Conservation (phyloP, 2,113 vertebrate species). For the Mesitornis unicolor region DNA sequence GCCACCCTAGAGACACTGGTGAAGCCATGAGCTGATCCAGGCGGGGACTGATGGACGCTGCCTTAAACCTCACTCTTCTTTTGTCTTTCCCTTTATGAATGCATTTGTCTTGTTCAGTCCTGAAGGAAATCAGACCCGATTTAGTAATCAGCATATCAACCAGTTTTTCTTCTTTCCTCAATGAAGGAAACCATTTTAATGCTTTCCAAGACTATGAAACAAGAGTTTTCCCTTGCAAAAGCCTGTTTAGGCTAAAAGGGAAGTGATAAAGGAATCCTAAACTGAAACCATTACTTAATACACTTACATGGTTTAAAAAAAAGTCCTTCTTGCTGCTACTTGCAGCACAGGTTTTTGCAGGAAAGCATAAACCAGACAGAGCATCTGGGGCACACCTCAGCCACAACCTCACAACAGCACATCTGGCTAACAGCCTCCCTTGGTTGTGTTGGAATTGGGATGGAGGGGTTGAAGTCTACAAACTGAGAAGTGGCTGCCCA, state of each 20-base stretch:
- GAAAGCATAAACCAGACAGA: background rate
- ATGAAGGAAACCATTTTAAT: background rate
- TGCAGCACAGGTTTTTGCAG: background rate
- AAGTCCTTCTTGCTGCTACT: rapidly evolving
- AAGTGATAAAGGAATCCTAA: background rate
- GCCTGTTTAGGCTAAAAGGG: background rate
- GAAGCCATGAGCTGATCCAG: background rate
- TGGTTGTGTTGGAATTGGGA: background rate
- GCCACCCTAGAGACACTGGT: rapidly evolving
- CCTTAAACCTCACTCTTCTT: background rate
- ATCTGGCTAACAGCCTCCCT: rapidly evolving
- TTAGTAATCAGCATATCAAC: background rate
- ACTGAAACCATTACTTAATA: background rate
- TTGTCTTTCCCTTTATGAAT: background rate
- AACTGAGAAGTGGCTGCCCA: background rate
- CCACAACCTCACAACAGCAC: background rate
- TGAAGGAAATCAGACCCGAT: background rate
- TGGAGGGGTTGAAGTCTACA: background rate
- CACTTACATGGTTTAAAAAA: rapidly evolving
- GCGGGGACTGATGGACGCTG: rapidly evolving
- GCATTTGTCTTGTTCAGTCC: background rate
- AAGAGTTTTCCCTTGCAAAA: background rate
- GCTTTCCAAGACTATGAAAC: background rate
- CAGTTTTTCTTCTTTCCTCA: background rate
- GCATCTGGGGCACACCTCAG: rapidly evolving